Evolutionary conservation across 1,140 invertebrate genomes (phyloP).

Genomic region (Euura saliciscinereae): DNA sequence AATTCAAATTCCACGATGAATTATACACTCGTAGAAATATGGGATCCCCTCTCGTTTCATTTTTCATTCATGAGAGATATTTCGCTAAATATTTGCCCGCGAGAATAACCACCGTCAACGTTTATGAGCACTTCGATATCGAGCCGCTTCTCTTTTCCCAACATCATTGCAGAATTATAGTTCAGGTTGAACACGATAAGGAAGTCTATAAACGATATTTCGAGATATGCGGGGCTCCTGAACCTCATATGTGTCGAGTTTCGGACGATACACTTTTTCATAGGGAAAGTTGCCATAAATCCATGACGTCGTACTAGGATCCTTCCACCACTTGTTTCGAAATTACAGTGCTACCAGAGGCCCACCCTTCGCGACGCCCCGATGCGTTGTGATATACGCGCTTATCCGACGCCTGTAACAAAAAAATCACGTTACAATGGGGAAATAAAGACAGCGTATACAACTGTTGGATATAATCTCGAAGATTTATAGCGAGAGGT

Average conservation of each 20-base stretch:
- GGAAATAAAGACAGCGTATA: slow-evolving; percentile 4
- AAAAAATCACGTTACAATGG: slow-evolving; percentile 1
- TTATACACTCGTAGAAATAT: not conserved
- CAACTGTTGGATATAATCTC: slow-evolving; percentile 1
- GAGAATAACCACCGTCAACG: too few species aligned
- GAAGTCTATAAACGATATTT: not conserved
- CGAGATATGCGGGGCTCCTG: not conserved
- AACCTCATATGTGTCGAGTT: too few species aligned
- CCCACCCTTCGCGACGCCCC: not conserved
- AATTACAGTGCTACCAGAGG: not conserved
- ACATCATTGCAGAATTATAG: not conserved
- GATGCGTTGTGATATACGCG: not conserved
- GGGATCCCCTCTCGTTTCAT: not conserved
- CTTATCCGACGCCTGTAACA: slow-evolving; percentile 1
- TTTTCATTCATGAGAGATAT: not conserved
- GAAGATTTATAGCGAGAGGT: not conserved
- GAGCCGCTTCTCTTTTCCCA: too few species aligned
- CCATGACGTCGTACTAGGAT: not conserved
- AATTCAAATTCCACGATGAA: not conserved
- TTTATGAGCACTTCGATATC: too few species aligned
- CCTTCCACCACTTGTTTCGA: slow-evolving; percentile 3
- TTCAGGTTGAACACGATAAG: not conserved
- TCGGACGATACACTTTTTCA: not conserved
- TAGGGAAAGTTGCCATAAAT: not conserved
- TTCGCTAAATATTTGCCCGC: not conserved